Conservation (phyloP, 2,797 vertebrate genomes). For the Linurgus olivaceus region DNA sequence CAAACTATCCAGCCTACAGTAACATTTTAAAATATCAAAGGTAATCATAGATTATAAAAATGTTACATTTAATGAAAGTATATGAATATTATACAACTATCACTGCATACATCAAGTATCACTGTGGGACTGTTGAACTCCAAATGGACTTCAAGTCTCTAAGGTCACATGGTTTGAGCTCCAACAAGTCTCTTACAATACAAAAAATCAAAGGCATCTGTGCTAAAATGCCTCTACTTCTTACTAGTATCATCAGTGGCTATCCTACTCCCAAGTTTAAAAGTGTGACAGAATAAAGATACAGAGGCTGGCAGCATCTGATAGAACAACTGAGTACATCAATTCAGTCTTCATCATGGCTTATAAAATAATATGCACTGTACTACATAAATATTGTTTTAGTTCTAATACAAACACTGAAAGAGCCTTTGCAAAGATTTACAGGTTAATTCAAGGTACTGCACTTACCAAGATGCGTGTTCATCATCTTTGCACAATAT, state of each 20-base stretch:
- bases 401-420: background rate
- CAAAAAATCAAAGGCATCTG: background rate
- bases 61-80: background rate
- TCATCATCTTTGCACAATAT: constrained; percentile 98
- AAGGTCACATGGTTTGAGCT: background rate
- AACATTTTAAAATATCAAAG: background rate
- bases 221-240: background rate
- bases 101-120: background rate
- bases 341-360: background rate
- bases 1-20: background rate
- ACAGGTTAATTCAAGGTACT: background rate
- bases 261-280: background rate
- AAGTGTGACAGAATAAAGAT: background rate
- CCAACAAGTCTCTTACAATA: background rate
- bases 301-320: background rate
- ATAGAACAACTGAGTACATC: background rate
- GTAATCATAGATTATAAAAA: background rate
- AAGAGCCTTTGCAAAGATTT: background rate
- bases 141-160: background rate
- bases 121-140: background rate
- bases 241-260: background rate
- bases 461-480: constrained; percentile 91
- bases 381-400: background rate
- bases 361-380: background rate
- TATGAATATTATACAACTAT: background rate